A percentile compares a stretch with the other conserved stretches of the same genome.
Evolutionary conservation across 2,113 vertebrate species (phyloP).

Genomic region (Falcunculus frontatus): DNA sequence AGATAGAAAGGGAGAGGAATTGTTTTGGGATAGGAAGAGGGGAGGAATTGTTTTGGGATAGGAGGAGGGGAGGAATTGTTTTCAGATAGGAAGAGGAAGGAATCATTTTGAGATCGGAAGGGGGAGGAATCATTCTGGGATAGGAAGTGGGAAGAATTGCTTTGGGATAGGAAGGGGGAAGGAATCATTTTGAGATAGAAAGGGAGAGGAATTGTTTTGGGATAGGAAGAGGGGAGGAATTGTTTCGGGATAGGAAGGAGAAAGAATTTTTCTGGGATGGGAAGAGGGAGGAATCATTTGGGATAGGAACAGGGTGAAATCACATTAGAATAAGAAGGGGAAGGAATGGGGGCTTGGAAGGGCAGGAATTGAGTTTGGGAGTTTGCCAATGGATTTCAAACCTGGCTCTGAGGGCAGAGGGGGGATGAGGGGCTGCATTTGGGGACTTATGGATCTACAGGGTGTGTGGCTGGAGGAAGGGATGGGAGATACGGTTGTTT

Average conservation of each 20-base stretch:
- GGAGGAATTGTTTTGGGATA: background rate
- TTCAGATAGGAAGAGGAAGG: no score
- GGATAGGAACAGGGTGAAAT: no score
- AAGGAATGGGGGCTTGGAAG: background rate
- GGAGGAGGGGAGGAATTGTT: no score
- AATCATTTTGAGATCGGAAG: background rate
- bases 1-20: background rate
- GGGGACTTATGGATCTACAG: fast-evolving
- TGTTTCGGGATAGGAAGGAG: no score
- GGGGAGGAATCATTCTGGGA: background rate
- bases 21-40: background rate
- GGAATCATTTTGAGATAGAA: background rate
- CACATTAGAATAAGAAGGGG: no score
- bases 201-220: background rate
- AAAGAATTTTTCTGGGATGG: background rate
- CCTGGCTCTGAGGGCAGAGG: background rate
- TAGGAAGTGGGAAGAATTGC: background rate
- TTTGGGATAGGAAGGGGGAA: background rate
- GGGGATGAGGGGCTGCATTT: no score
- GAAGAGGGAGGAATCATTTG: background rate
- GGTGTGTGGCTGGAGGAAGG: background rate
- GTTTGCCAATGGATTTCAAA: background rate
- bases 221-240: no score
- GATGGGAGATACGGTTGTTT: no score
- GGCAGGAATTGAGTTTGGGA: background rate